Conservation (phyloP, 2,888 invertebrate species). For the Eilema sororculum region DNA sequence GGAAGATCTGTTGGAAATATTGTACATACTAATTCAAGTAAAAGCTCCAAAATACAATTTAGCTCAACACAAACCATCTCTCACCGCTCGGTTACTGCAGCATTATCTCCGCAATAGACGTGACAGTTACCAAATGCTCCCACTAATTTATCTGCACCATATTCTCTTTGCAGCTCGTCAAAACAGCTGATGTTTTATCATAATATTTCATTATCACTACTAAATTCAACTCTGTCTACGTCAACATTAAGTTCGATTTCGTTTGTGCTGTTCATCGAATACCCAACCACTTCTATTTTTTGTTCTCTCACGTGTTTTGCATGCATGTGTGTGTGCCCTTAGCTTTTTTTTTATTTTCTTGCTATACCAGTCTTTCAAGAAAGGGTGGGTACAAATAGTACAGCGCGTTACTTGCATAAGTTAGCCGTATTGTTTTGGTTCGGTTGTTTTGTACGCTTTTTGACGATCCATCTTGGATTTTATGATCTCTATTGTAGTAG, state of each 20-base stretch:
- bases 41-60: slow-evolving; percentile 43
- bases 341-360: slow-evolving; percentile 57
- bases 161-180: slow-evolving; percentile 57
- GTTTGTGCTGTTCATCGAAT: slow-evolving; percentile 28
- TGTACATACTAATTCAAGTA: slow-evolving; percentile 6
- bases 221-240: slow-evolving; percentile 31
- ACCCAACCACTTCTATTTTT: slow-evolving; percentile 60
- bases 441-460: slow-evolving; percentile 47
- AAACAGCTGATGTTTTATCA: slow-evolving; percentile 67
- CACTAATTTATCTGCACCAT: slow-evolving; percentile 62
- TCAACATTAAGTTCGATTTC: slow-evolving; percentile 27
- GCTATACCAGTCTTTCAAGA: slow-evolving; percentile 56
- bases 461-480: slow-evolving; percentile 47
- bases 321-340: slow-evolving; percentile 52
- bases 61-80: slow-evolving; percentile 41
- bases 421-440: slow-evolving; percentile 56
- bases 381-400: slow-evolving; percentile 64
- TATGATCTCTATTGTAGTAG: slow-evolving; percentile 40
- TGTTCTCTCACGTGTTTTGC: slow-evolving; percentile 58
- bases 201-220: slow-evolving; percentile 40
- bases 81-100: slow-evolving; percentile 44
- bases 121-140: slow-evolving; percentile 61
- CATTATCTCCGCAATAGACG: slow-evolving; percentile 46
- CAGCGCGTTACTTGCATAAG: slow-evolving; percentile 57
- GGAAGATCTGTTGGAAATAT: neutral